Conservation (phyloP, 1,140 invertebrate genomes). For the Papilio polytes region DNA sequence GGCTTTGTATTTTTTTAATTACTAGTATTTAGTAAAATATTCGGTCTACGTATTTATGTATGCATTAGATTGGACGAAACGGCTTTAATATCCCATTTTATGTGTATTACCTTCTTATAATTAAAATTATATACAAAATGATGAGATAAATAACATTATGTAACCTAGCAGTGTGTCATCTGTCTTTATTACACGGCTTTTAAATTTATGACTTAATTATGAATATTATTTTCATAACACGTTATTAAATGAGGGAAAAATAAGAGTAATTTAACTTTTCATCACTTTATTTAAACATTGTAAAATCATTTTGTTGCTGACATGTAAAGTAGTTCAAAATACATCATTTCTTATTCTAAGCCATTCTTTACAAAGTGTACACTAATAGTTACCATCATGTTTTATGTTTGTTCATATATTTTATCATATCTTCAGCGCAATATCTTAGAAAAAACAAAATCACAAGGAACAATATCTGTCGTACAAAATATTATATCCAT, state of each 20-base stretch:
- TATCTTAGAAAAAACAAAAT: conserved; percentile 22
- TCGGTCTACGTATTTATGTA: no score
- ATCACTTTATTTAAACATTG: neutral
- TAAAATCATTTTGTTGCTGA: neutral
- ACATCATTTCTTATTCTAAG: neutral
- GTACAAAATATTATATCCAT: conserved; percentile 14
- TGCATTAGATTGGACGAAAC: no score
- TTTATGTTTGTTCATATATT: conserved; percentile 10
- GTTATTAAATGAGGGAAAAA: neutral
- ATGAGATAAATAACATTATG: neutral
- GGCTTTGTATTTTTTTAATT: neutral
- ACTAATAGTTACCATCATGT: neutral
- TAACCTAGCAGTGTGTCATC: neutral
- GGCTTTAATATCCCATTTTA: neutral
- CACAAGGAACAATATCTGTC: conserved; percentile 17
- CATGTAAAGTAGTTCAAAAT: neutral
- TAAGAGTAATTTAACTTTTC: neutral
- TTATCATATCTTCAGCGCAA: neutral
- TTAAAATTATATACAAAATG: neutral
- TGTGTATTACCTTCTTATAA: neutral
- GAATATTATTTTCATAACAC: neutral
- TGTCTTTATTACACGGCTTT: neutral
- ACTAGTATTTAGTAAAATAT: no score
- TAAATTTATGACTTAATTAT: neutral
- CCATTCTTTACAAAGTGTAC: neutral